Evolutionary conservation across 2,113 vertebrate genomes (phyloP).

Genomic region (Semnornis frantzii): DNA sequence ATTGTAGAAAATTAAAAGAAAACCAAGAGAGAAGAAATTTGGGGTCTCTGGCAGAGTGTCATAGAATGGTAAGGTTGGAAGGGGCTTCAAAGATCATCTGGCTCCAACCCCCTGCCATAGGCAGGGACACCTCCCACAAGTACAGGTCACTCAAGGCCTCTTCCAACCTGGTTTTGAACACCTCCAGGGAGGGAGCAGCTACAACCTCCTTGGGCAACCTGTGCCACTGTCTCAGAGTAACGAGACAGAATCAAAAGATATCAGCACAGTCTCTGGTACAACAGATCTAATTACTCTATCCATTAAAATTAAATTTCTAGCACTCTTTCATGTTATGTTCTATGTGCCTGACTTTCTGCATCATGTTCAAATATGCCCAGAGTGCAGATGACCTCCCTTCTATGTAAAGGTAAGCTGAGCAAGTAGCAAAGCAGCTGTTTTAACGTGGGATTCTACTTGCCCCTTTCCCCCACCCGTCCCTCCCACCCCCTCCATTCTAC

Average conservation of each 20-base stretch:
- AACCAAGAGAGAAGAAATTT: not conserved
- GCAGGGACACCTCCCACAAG: no score
- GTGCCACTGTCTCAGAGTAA: not conserved
- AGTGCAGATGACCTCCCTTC: not conserved
- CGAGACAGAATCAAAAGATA: not conserved
- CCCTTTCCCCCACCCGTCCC: no score
- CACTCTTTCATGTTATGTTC: no score
- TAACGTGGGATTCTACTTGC: not conserved
- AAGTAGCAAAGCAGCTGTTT: not conserved
- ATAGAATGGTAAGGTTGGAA: no score
- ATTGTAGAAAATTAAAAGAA: not conserved
- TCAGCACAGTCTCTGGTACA: not conserved
- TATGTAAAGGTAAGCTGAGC: not conserved
- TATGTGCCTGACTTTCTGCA: not conserved
- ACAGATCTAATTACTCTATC: not conserved
- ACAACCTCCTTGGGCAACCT: no score
- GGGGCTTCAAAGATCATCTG: no score
- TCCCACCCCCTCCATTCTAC: accelerated
- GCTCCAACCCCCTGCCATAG: no score
- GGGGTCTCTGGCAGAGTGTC: not conserved
- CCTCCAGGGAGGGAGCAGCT: no score
- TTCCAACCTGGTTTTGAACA: no score
- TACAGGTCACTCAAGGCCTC: no score
- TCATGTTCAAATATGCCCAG: not conserved
- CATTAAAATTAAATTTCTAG: not conserved